Evolutionary conservation across 2,888 invertebrate genomes (phyloP), one percentile per base, ranked within the genome.

Genomic region (Eilema caniola): DNA sequence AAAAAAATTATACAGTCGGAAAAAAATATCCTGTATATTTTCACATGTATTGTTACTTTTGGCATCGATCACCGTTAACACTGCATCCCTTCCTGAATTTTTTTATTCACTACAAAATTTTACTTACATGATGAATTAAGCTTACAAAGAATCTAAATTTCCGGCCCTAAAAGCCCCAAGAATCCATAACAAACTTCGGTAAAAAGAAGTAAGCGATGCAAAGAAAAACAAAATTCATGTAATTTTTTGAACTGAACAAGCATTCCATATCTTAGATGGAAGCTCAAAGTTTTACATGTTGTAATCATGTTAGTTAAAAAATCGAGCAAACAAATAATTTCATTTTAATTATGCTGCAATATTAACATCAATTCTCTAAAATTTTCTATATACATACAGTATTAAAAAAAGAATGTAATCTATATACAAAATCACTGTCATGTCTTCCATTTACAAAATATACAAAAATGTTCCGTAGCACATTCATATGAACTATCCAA

Each of bases 371-470:
- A 62, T 25, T 25, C 41, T 41, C 62, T 62, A 62, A 41, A 11
- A 25, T 41, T 41, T 62, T 41, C 10, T 62, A 23, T 24, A 25
- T 41, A 62, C 53, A n/a, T 53, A 5, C 20, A 20, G 62, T 37
- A 41, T 11, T 25, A 25, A 24, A 28, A 69, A 67, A 61, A 25
- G 23, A 72, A 76, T 74, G 74, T 70, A 72, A 64, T 75, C 68
- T 78, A 72, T 83, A 0, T 81, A 76, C 81, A 81, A 70, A 66
- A 89, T 93, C 92, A 93, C 92, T 93, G 89, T 90, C 69, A 76
- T 86, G 92, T 93, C 91, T 93, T 92, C 90, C 91, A 83, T 88
- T 89, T 91, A 92, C 88, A 92, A 90, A 92, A 91, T 91, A 90
- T 92, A 93, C 89, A 92, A 89, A 88, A 88, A 85, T 74, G 74